phyloP scores from a whole-genome alignment of 2,888 invertebrate genomes.

The Mesoligia furuncula region DNA sequence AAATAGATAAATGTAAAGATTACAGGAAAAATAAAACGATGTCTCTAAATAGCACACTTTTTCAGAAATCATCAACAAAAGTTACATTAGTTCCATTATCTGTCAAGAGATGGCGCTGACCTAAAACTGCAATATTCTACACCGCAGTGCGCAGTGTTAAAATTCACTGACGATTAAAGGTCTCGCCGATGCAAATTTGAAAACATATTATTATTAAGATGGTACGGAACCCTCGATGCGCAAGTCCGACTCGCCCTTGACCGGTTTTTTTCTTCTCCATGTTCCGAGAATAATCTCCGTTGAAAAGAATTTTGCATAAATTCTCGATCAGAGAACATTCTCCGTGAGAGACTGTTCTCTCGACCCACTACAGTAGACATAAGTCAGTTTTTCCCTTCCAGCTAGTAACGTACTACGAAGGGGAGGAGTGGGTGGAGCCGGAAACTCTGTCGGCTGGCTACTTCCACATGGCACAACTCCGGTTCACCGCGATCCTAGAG shows the following conservation, averaged over 20 bases:
- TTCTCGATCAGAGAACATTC: neutral
- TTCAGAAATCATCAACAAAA: too few species aligned
- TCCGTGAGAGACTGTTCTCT: neutral
- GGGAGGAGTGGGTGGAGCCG: slow-evolving; percentile 73
- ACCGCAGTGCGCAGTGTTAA: too few species aligned
- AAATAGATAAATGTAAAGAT: neutral
- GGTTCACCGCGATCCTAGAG: slow-evolving; percentile 73
- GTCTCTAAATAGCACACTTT: too few species aligned
- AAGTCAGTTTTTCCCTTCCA: slow-evolving; percentile 54
- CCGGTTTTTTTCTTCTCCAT: neutral
- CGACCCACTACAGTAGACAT: neutral
- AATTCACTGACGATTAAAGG: too few species aligned
- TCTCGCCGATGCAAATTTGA: too few species aligned
- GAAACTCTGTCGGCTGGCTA: slow-evolving; percentile 70
- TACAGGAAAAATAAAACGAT: too few species aligned
- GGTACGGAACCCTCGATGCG: too few species aligned
- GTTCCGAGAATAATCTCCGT: neutral
- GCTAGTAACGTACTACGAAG: slow-evolving; percentile 77
- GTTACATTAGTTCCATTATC: too few species aligned
- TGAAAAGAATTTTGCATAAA: neutral
- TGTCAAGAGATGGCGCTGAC: too few species aligned
- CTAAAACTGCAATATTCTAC: too few species aligned
- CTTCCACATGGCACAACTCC: slow-evolving; percentile 74
- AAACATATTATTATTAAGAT: too few species aligned
- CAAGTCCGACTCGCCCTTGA: too few species aligned